These are phyloP conservation scores for Pygoscelis antarcticus DNA, from an alignment of 2,113 vertebrate genomes.

Conservation along the genomic window DNA sequence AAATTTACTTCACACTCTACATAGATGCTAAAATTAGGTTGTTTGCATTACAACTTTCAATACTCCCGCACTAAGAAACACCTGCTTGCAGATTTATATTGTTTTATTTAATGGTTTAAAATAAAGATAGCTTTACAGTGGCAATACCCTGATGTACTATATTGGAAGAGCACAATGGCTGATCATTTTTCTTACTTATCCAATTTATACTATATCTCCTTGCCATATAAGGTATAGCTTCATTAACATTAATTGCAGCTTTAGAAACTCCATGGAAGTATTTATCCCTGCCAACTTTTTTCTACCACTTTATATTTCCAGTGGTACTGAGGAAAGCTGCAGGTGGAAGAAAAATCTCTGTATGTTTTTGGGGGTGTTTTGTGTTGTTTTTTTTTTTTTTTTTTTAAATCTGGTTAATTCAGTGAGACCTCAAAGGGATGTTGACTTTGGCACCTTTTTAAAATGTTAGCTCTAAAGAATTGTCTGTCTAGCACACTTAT, in stretches of 20 bases:
- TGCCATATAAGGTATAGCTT: conserved; percentile 70
- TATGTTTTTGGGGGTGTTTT: not conserved
- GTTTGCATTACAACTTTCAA: conserved; percentile 80
- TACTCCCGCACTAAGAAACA: conserved; percentile 76
- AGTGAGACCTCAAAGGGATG: conserved; percentile 39
- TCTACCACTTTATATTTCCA: conserved; percentile 55
- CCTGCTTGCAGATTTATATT: conserved; percentile 80
- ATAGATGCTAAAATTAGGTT: conserved; percentile 83
- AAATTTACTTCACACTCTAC: conserved; percentile 78
- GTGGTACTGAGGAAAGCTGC: not conserved
- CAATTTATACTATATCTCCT: conserved; percentile 59
- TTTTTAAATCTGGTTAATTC: conserved; percentile 46
- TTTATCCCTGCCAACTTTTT: conserved; percentile 72
- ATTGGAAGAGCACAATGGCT: conserved; percentile 55
- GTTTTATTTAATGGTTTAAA: conserved; percentile 76
- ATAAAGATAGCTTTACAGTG: conserved; percentile 70
- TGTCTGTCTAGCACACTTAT: conserved; percentile 68
- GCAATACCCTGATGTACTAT: conserved; percentile 67
- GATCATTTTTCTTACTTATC: conserved; percentile 75
- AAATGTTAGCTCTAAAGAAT: conserved; percentile 69
- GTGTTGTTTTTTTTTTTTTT: not conserved
- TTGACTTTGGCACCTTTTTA: conserved; percentile 62
- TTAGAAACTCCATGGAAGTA: conserved; percentile 70
- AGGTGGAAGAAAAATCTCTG: not conserved
- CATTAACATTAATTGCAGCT: conserved; percentile 78